Percentiles rank a stretch among this genome's conserved stretches.
Conservation (phyloP, 2,113 vertebrate species). For the Panurus biarmicus region DNA sequence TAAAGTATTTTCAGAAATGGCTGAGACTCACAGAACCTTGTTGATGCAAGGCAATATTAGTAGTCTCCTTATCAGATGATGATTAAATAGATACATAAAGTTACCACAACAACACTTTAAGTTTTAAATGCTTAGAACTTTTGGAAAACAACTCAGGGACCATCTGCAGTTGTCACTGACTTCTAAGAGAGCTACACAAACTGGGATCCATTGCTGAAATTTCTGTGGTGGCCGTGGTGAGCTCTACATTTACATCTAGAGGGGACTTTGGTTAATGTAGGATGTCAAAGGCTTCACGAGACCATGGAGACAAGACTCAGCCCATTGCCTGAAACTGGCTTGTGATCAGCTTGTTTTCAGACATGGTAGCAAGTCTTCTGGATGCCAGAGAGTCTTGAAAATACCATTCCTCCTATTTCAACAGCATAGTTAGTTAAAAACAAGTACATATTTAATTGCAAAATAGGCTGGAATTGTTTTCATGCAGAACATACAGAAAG, state of each 20-base stretch:
- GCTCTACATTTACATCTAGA: background rate
- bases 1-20: background rate
- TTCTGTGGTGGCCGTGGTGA: background rate
- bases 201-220: background rate
- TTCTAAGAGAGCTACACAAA: background rate
- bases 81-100: background rate
- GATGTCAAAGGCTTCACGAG: background rate
- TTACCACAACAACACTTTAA: background rate
- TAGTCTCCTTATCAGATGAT: background rate
- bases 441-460: background rate
- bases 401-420: background rate
- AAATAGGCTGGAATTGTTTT: background rate
- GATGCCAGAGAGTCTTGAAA: background rate
- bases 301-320: background rate
- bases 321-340: background rate
- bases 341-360: background rate
- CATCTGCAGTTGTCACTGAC: background rate
- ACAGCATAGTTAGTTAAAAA: background rate
- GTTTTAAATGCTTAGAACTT: background rate
- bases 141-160: background rate
- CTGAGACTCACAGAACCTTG: background rate
- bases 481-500: background rate
- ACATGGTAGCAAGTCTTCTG: background rate
- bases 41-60: background rate
- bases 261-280: background rate